Evolutionary conservation across 2,113 vertebrate genomes (phyloP), one percentile per base, ranked within the genome.

Genomic region (Pungitius pungitius): DNA sequence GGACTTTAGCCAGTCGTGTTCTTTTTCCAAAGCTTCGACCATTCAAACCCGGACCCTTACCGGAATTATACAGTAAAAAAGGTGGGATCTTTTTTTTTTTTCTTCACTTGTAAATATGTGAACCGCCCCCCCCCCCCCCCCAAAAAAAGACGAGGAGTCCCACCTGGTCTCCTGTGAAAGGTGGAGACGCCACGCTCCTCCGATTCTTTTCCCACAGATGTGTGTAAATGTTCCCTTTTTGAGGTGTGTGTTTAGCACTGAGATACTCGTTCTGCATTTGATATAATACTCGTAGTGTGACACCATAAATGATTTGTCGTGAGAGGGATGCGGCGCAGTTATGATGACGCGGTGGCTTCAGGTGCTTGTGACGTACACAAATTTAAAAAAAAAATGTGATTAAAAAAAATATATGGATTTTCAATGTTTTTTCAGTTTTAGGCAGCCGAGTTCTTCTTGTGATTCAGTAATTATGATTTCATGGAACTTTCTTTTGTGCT

Each of bases 181-280:
- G 2, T 15, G 74, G 71, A 58, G 76, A 69, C 83, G 77, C 87
- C 86, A 83, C 85, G 84, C 24, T 84, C 39, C 24, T 66, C 74
- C 80, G 2, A 26, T 27, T 14, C 5, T 37, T 63, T 37, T 63
- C 55, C 55, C 83, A 82, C 78, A 71, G 66, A 91, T 89, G 77
- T 81, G 82, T 89, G 87, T 92, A 86, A 83, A 89, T 84, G 85
- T 89, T 78, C 83, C 86, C 73, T 88, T 42, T n/a, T 89, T 90
- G 78, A 78, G 73, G 87, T 83, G 65, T 82, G 85, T 90, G 87
- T 91, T 92, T 88, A 91, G 86, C 85, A 82, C 89, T 91, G 75
- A 70, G 88, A 87, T 90, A 89, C 76, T 92, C 89, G 87, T 81
- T 89, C 90, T 88, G 85, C 86, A 87, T 91, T 90, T 85, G 83